Base-by-base conservation (phyloP, 2,113 vertebrate species). In the Canis aureus region DNA sequence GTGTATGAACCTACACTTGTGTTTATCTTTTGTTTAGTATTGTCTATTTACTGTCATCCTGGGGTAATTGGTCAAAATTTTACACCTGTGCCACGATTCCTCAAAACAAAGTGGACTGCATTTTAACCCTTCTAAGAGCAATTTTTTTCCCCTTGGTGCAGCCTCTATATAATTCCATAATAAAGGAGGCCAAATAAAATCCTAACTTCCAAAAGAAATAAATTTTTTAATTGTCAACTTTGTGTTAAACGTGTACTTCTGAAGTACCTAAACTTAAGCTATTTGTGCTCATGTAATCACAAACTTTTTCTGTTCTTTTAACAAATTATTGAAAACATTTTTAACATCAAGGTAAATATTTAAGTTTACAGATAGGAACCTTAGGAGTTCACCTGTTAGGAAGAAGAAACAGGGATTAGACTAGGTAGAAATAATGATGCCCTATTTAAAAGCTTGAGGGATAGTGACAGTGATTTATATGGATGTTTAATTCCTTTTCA, bases 331-430 rank as follows among this genome's bases (percentile, higher is more conserved):
- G 59, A 62, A 94, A 62, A 53, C 38, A 89, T 91, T 97, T 88
- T 64, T 96, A 97, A 87, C 90, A 83, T 32, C 27, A 86, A 74
- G 5, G 11, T 91, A 88, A 93, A 95, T 32, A 43, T 90, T 95
- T 96, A 92, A 84, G 81, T 60, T 94, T 94, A 91, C 16, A 90
- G 57, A 38, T 85, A 93, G 89, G 90, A 67, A 67, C 74, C 62
- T 95, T 81, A 93, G 29, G 43, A 94, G 43, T 23, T 94, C 25
- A 84, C 13, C 19, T 87, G 15, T 88, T 94, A 93, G 59, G n/a
- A 91, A 95, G 66, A 87, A 93, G 22, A 92, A 79, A 53, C 20
- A 62, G 57, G 27, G 29, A 85, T 84, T 94, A 8, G 53, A 67
- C 55, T 95, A 96, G 69, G 8, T 95, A 97, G 55, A 83, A 95